A percentile compares a stretch with the other conserved stretches of the same genome.
phyloP scores from a whole-genome alignment of 2,888 invertebrate genomes.

The Chelonus formosanus region DNA sequence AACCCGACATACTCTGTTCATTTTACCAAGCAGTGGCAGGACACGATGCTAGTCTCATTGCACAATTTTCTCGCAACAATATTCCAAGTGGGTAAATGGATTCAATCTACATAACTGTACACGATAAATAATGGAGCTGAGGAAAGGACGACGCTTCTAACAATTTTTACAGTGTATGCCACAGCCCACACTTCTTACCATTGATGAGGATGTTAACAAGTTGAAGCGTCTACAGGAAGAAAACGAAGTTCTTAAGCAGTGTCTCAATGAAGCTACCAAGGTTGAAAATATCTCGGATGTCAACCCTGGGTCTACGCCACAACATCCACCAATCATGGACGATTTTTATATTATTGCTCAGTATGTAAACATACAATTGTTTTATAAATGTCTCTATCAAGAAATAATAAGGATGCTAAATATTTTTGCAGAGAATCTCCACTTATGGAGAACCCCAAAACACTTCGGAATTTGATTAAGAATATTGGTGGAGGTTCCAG shows the following conservation, averaged over 20 bases:
- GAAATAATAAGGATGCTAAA: conserved; percentile 42
- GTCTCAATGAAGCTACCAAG: conserved; percentile 68
- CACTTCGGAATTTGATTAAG: conserved; percentile 79
- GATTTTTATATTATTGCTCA: conserved; percentile 91
- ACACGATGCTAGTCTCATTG: conserved; percentile 87
- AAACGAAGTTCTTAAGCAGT: conserved; percentile 75
- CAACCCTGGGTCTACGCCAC: conserved; percentile 73
- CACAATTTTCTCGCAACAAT: conserved; percentile 93
- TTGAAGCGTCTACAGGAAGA: conserved; percentile 86
- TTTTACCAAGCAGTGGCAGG: conserved; percentile 95
- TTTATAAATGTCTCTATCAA: no score
- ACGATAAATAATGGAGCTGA: conserved; percentile 11
- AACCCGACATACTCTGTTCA: conserved; percentile 86
- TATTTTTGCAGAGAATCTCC: conserved; percentile 65
- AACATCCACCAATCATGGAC: conserved; percentile 84
- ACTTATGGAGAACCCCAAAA: conserved; percentile 70
- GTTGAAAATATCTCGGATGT: conserved; percentile 70
- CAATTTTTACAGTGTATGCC: conserved; percentile 77
- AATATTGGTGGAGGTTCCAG: conserved; percentile 84
- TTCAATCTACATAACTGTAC: conserved; percentile 20
- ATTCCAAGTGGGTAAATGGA: conserved; percentile 70
- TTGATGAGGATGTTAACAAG: conserved; percentile 84
- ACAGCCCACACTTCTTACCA: conserved; percentile 83
- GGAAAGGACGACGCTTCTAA: conserved; percentile 2
- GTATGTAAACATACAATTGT: conserved; percentile 64